These are phyloP conservation scores for Apteryx mantelli DNA, from an alignment of 2,113 vertebrate species.

Conservation along the genomic window DNA sequence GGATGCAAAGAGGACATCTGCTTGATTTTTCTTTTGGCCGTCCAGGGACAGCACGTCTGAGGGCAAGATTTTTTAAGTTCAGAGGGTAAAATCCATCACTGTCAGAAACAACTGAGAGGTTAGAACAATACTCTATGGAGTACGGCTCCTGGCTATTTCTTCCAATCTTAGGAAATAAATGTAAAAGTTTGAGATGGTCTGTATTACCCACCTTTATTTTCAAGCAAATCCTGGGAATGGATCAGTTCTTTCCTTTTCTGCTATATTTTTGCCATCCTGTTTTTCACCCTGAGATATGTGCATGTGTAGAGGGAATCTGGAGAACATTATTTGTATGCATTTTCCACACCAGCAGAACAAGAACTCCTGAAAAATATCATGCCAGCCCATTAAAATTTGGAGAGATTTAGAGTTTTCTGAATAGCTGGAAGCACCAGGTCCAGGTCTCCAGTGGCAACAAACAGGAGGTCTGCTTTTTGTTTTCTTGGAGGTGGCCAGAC, in stretches of 20 bases:
- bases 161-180: conserved; percentile 1
- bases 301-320: background rate
- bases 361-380: background rate
- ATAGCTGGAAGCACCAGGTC: background rate
- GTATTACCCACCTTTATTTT: background rate
- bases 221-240: background rate
- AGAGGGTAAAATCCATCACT: conserved; percentile 36
- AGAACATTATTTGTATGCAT: background rate
- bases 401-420: background rate
- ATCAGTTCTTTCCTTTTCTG: background rate
- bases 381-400: background rate
- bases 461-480: background rate
- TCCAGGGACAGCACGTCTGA: background rate
- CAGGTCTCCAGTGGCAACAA: too few relatives aligned
- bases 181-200: background rate
- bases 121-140: background rate
- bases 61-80: background rate
- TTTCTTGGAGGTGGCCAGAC: background rate
- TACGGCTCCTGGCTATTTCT: background rate
- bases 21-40: background rate
- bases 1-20: background rate
- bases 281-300: background rate
- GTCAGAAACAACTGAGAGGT: conserved; percentile 1
- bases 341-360: background rate
- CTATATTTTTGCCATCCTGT: background rate